Base-by-base conservation (phyloP, 2,888 invertebrate genomes). In the Polymixis flavicincta region DNA sequence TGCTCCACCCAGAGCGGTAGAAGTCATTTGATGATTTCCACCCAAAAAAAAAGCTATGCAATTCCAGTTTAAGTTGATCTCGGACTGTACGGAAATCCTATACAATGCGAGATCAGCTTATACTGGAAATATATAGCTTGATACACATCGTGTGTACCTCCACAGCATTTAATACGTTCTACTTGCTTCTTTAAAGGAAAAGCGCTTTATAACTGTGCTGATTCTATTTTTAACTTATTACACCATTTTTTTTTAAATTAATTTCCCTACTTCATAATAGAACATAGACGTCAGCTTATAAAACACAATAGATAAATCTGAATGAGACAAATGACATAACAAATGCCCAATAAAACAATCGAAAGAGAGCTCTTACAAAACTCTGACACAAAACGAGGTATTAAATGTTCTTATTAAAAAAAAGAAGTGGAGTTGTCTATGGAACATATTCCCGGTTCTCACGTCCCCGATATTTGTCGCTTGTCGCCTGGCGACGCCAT, bases 401-500 rank as follows among this genome's bases (percentile, higher is more conserved):
- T 84, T 84, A 84, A 78, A 74, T 71, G 67, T 76, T 76, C 65
- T 83, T 73, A 80, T 72, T 85, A 83, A 80, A 78, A 61, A 80
- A 78, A 83, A 77, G 70, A 71, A 76, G 74, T 80, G 68, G 68
- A 80, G 72, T 88, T 83, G 82, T 88, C 84, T 83, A 71, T 86
- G 78, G 76, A 85, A 86, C 88, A 89, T 87, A 85, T 90, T 88
- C 79, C 80, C 25, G 77, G 87, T 90, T 92, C 90, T 89, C 92
- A 92, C 90, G 90, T 88, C 82, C 86, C 84, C 82, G 78, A 90
- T 92, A 91, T 91, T 91, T 90, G 88, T 89, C 59, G 84, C 74
- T 48, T 74, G 81, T 82, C 89, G 88, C 87, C 85, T 74, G 85
- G 88, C 85, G 81, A 86, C 86, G 77, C 83, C 85, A 90, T 91